phyloP scores from a whole-genome alignment of 2,797 vertebrate species.

The Sphenodon punctatus region DNA sequence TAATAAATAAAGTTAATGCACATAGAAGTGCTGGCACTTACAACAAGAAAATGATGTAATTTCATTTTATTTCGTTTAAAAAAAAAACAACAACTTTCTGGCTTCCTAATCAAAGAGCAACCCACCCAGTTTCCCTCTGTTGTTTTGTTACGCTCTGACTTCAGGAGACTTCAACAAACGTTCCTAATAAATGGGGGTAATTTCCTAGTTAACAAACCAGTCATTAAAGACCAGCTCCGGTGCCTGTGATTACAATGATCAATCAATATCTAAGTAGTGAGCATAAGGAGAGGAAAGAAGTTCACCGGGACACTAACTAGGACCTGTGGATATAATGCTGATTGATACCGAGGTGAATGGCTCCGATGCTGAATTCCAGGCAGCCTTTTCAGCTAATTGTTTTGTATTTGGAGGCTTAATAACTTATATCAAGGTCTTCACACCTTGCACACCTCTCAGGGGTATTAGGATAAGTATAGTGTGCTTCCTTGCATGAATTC shows the following conservation, averaged over 20 bases:
- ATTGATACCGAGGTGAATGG: constrained; percentile 67
- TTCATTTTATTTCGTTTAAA: constrained; percentile 74
- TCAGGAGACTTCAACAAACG: constrained; percentile 51
- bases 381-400: constrained; percentile 60
- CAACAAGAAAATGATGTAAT: constrained; percentile 69
- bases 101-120: constrained; percentile 56
- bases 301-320: constrained; percentile 68
- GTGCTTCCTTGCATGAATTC: constrained; percentile 39
- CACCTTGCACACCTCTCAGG: constrained; percentile 51
- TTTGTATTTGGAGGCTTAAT: constrained; percentile 59
- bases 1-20: constrained; percentile 93
- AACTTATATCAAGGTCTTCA: background rate
- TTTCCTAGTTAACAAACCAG: constrained; percentile 60
- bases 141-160: constrained; percentile 64
- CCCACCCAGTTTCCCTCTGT: constrained; percentile 62
- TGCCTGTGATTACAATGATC: constrained; percentile 62
- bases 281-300: constrained; percentile 65
- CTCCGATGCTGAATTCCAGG: constrained; percentile 44
- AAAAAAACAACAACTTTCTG: constrained; percentile 64
- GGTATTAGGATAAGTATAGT: constrained; percentile 45
- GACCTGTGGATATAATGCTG: constrained; percentile 67
- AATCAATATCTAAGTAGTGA: constrained; percentile 60
- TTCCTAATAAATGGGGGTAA: constrained; percentile 54
- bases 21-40: constrained; percentile 83
- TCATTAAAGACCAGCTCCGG: constrained; percentile 47